Percentiles rank a stretch among this genome's conserved stretches.
Evolutionary conservation across 2,113 vertebrate species (phyloP).

Genomic region (Procavia capensis): DNA sequence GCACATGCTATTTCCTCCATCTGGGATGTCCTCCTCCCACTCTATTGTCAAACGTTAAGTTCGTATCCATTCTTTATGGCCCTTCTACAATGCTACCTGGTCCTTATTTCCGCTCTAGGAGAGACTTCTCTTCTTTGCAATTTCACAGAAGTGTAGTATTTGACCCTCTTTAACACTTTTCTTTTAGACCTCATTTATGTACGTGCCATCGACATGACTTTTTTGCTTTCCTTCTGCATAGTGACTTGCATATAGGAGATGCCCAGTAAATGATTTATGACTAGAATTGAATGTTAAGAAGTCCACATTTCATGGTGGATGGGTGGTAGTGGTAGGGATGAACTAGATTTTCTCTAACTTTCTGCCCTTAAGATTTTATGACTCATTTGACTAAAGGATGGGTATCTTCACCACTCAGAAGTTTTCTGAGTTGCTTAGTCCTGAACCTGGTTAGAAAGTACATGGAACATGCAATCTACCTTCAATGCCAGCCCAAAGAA

Average conservation of each 20-base stretch:
- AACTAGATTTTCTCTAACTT: not conserved
- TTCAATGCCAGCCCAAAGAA: not conserved
- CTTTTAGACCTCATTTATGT: not conserved
- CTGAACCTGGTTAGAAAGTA: not conserved
- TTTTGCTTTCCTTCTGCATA: not conserved
- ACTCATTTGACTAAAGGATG: not conserved
- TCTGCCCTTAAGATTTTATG: not conserved
- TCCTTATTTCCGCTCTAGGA: not conserved
- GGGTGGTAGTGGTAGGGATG: too few species aligned
- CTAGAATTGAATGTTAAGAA: not conserved
- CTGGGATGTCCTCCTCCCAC: not conserved
- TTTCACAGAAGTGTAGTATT: not conserved
- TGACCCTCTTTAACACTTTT: not conserved
- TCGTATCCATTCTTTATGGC: not conserved
- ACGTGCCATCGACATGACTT: not conserved
- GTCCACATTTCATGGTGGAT: not conserved
- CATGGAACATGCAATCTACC: not conserved
- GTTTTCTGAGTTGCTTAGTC: not conserved
- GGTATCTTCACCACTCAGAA: not conserved
- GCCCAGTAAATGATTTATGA: not conserved
- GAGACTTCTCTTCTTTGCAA: not conserved
- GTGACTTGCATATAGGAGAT: not conserved
- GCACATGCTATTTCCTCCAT: not conserved
- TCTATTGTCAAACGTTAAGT: not conserved
- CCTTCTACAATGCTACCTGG: not conserved